A percentile compares a stretch with the other conserved stretches of the same genome.
phyloP scores from a whole-genome alignment of 2,888 invertebrate genomes.

The Cheilosia urbana region DNA sequence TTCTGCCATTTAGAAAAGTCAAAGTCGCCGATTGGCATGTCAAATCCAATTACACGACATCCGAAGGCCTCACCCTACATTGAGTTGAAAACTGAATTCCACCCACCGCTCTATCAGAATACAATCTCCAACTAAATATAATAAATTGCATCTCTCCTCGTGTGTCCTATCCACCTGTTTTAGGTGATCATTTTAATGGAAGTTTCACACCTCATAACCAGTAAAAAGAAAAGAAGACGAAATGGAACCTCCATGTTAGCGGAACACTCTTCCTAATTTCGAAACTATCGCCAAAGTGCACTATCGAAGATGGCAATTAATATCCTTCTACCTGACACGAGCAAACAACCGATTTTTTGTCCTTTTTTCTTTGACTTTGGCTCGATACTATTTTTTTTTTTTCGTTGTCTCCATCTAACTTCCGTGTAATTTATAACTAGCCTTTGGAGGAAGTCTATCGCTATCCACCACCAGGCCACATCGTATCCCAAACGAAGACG shows the following conservation, averaged over 20 bases:
- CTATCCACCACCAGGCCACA: conserved; percentile 5
- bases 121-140: neutral
- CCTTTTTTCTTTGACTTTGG: conserved; percentile 20
- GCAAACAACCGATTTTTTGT: conserved; percentile 39
- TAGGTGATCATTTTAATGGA: conserved; percentile 16
- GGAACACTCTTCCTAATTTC: conserved; percentile 38
- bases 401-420: conserved; percentile 32
- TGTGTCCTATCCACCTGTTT: conserved; percentile 3
- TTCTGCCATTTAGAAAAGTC: neutral
- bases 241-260: neutral
- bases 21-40: conserved; percentile 14
- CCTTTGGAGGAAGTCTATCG: conserved; percentile 37
- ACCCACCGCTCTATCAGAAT: neutral
- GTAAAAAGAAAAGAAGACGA: neutral
- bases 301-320: conserved; percentile 57
- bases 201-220: conserved; percentile 25
- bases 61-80: neutral
- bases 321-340: conserved; percentile 44
- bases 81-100: neutral
- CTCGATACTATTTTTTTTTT: conserved; percentile 3
- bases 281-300: conserved; percentile 47
- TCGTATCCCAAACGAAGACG: conserved; percentile 15
- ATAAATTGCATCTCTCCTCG: conserved; percentile 15
- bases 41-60: conserved; percentile 41
- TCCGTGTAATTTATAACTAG: conserved; percentile 61